A percentile compares a stretch with the other conserved stretches of the same genome.
phyloP scores from a whole-genome alignment of 1,140 invertebrate genomes.

The Arion vulgaris region DNA sequence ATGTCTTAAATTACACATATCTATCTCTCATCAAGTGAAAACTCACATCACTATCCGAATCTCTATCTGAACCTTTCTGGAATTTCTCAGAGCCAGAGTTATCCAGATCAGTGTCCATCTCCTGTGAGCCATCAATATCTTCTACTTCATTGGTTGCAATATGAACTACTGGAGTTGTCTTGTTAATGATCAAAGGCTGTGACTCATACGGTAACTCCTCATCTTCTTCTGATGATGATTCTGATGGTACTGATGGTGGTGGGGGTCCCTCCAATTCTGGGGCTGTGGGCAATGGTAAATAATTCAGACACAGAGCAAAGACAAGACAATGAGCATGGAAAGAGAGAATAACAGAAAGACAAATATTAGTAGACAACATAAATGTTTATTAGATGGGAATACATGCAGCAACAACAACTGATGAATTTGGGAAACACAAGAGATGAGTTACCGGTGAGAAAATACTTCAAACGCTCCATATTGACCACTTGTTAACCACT shows the following conservation, averaged over 20 bases:
- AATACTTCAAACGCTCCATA: no score
- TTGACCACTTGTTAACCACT: no score
- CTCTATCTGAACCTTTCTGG: constrained; percentile 27
- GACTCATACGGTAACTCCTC: constrained; percentile 60
- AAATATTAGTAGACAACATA: background rate
- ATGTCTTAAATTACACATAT: no score
- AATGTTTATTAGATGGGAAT: no score
- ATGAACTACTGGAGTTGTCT: constrained; percentile 42
- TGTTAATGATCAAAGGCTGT: constrained; percentile 56
- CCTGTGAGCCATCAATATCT: constrained; percentile 41
- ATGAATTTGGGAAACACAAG: no score
- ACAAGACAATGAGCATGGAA: background rate
- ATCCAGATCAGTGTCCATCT: constrained; percentile 4
- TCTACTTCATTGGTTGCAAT: constrained; percentile 39
- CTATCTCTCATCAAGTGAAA: background rate
- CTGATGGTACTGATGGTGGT: constrained; percentile 45
- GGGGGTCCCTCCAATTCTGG: constrained; percentile 61
- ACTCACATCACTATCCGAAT: constrained; percentile 46
- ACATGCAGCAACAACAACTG: no score
- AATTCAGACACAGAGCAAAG: background rate
- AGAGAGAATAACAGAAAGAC: background rate
- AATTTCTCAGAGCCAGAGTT: constrained; percentile 30
- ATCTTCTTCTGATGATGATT: constrained; percentile 49
- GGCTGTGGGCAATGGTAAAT: constrained; percentile 43
- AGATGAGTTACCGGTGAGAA: no score